phyloP scores from a whole-genome alignment of 2,113 vertebrate genomes.

The Spilogale gracilis region DNA sequence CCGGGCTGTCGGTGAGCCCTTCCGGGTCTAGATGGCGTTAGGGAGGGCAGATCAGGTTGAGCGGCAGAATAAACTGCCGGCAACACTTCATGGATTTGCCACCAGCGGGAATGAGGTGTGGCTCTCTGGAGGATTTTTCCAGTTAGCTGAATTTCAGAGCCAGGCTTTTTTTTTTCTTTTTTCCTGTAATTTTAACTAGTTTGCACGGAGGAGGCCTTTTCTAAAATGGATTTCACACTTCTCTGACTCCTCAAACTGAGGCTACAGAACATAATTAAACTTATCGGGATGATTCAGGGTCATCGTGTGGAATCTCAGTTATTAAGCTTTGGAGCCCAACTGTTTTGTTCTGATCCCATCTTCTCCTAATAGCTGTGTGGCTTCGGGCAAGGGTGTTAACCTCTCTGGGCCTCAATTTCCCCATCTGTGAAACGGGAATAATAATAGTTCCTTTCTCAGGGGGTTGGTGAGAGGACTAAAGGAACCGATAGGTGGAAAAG shows the following conservation, averaged over 20 bases:
- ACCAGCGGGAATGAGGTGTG: background rate
- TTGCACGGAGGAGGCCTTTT: constrained; percentile 59
- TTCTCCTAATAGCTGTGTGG: background rate
- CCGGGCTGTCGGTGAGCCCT: background rate
- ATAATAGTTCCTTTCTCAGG: background rate
- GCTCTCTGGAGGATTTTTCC: background rate
- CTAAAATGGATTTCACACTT: constrained; percentile 69
- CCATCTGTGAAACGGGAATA: constrained; percentile 4
- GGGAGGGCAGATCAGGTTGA: background rate
- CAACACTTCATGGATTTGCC: background rate
- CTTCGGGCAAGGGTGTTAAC: background rate
- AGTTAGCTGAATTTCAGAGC: constrained; percentile 45
- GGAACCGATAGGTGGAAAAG: background rate
- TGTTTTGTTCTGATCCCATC: background rate
- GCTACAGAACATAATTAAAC: constrained; percentile 50
- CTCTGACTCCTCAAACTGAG: constrained; percentile 53
- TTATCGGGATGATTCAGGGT: background rate
- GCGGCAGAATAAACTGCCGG: background rate
- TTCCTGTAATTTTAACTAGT: constrained; percentile 3
- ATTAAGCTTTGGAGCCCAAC: constrained; percentile 9
- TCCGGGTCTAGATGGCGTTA: too few relatives aligned
- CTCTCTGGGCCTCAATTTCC: background rate
- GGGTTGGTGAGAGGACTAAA: background rate
- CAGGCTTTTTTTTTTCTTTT: background rate
- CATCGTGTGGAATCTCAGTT: background rate